Evolutionary conservation across 2,888 invertebrate species (phyloP), one percentile per base, ranked within the genome.

Genomic region (Seira ritae): DNA sequence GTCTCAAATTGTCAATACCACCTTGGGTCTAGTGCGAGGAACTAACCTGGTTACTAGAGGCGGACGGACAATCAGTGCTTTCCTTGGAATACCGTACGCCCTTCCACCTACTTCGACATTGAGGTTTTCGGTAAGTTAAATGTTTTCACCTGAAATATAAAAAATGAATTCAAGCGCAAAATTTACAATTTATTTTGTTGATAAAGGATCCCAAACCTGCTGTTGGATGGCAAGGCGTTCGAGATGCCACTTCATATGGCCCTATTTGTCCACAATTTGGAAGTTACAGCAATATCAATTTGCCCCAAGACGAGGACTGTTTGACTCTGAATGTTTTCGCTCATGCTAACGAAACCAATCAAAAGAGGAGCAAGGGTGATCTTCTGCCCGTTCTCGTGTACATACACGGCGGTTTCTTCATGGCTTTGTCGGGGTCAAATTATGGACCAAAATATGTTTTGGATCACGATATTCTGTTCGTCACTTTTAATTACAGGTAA

Each of bases 371-470:
- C 50, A 50, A 50, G 15, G 17, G 2, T 50, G 12, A 50, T 3
- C 37, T 22, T 4, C 74, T 80, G 19, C 70, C 80, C 0, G 74
- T 80, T 24, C 66, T 80, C 1, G 65, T 70, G 0, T 74, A 46
- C 20, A 65, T 74, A 2, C 80, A 80, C 50, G 80, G 80, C 2
- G 80, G 80, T 0, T 80, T 31, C 20, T 80, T 73, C 19, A 80
- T 80, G 73, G 31, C 19, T 8, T 20, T 71, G 24, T 8, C 22
- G 1, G 65, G 19, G 12, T 22, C 22, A 4, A 17, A 65, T 10
- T 22, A 65, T 4, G 65, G 67, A 1, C 23, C 23, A 6, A 12
- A 8, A n/a, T 67, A 24, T 24, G 12, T 65, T 12, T 15, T 65
- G 8, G 19, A 17, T 65, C 19, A 65, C 17, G 65, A 65, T 20